Evolutionary conservation across 2,113 vertebrate species (phyloP).

Genomic region (Emydura subglobosa): DNA sequence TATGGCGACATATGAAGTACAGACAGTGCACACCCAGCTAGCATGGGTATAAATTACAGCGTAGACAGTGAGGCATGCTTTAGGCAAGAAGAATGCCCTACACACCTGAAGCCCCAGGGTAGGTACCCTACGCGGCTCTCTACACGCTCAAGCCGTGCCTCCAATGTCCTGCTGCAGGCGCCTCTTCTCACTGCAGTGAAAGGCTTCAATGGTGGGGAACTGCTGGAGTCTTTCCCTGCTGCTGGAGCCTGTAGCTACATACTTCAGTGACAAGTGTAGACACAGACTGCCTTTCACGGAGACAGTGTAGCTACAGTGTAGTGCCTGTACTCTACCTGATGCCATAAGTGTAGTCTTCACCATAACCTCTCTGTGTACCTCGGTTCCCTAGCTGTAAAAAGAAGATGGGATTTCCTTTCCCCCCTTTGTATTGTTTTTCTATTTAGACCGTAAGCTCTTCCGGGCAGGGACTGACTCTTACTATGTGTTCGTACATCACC

Average conservation of each 20-base stretch:
- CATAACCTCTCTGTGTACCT: background rate
- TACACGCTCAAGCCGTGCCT: background rate
- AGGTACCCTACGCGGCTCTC: background rate
- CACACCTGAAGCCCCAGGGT: background rate
- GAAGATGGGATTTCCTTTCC: background rate
- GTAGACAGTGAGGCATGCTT: background rate
- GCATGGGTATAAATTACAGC: background rate
- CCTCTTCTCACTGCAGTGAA: background rate
- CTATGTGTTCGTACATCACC: rapidly evolving
- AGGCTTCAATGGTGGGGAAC: background rate
- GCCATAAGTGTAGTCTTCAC: background rate
- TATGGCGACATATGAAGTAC: background rate
- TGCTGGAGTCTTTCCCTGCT: background rate
- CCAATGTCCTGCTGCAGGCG: background rate
- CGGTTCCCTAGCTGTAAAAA: rapidly evolving
- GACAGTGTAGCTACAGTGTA: background rate
- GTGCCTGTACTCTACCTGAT: background rate
- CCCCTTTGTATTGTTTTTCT: background rate
- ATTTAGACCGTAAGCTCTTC: background rate
- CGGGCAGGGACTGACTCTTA: background rate
- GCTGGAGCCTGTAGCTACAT: no score
- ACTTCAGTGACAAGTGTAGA: background rate
- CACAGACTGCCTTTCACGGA: background rate
- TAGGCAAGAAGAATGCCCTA: background rate
- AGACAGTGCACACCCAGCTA: background rate